Conservation (phyloP, 2,888 invertebrate species). For the Vandiemenella viatica region DNA sequence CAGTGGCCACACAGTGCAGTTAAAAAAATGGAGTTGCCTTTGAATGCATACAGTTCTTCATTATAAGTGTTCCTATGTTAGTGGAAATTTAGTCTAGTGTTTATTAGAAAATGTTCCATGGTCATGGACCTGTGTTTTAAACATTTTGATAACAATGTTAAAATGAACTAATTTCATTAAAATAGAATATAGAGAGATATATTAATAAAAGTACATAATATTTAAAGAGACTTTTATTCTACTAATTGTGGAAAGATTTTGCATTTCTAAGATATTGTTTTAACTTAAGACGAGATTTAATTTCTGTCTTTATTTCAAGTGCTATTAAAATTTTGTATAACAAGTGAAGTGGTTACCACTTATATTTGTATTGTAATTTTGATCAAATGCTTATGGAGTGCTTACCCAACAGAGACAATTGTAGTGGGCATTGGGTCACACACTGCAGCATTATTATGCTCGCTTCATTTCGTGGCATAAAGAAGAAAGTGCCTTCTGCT, state of each 20-base stretch:
- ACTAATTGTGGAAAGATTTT: conserved; percentile 9
- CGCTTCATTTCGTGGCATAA: conserved; percentile 13
- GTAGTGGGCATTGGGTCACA: conserved; percentile 7
- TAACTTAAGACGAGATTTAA: background rate
- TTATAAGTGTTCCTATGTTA: conserved; percentile 17
- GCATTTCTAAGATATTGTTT: conserved; percentile 6
- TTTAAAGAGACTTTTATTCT: conserved; percentile 7
- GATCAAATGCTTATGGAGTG: conserved; percentile 1
- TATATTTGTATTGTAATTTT: no score
- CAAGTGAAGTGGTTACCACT: background rate
- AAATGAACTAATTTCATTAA: conserved; percentile 1
- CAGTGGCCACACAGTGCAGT: background rate
- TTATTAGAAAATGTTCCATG: conserved; percentile 13
- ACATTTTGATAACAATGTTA: conserved; percentile 7
- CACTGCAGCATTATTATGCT: conserved; percentile 14
- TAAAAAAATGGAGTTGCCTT: background rate
- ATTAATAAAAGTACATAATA: conserved; percentile 7
- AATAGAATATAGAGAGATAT: conserved; percentile 7
- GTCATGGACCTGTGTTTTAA: conserved; percentile 14
- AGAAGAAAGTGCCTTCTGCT: conserved; percentile 18
- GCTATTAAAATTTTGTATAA: background rate
- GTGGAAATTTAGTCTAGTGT: conserved; percentile 8
- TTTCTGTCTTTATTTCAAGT: background rate
- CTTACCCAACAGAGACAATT: conserved; percentile 2
- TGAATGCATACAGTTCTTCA: conserved; percentile 16